Conservation (phyloP, 2,113 vertebrate genomes). For the Penelope pileata region DNA sequence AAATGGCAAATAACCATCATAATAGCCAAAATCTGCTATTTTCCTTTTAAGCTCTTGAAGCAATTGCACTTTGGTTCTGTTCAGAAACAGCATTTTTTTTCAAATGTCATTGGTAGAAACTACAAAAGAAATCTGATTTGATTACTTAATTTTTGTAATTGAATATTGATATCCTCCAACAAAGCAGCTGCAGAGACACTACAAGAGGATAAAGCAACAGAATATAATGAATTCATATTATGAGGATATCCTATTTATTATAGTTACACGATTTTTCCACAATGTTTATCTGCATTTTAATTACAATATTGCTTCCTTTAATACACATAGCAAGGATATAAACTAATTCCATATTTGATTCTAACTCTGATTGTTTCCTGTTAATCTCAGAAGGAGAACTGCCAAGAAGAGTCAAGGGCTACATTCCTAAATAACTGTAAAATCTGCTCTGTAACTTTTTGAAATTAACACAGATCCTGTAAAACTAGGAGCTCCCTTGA, state of each 20-base stretch:
- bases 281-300: slow-evolving; percentile 65
- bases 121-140: not conserved
- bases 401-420: slow-evolving; percentile 37
- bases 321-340: slow-evolving; percentile 57
- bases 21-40: not conserved
- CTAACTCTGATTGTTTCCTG: slow-evolving; percentile 51
- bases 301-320: slow-evolving; percentile 73
- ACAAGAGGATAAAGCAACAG: slow-evolving; percentile 56
- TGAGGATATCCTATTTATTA: slow-evolving; percentile 52
- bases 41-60: not conserved
- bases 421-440: not conserved
- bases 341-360: slow-evolving; percentile 73
- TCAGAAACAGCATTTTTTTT: not conserved
- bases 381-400: slow-evolving; percentile 62
- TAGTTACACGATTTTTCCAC: slow-evolving; percentile 40
- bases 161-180: slow-evolving; percentile 40
- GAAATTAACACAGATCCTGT: not conserved
- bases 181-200: slow-evolving; percentile 52
- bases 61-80: not conserved
- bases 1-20: not conserved
- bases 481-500: not conserved
- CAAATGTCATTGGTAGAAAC: slow-evolving; percentile 24
- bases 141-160: slow-evolving; percentile 44
- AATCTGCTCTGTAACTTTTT: not conserved
- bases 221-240: slow-evolving; percentile 54